Conservation (phyloP, 2,113 vertebrate species). For the Ceyx cyanopectus region DNA sequence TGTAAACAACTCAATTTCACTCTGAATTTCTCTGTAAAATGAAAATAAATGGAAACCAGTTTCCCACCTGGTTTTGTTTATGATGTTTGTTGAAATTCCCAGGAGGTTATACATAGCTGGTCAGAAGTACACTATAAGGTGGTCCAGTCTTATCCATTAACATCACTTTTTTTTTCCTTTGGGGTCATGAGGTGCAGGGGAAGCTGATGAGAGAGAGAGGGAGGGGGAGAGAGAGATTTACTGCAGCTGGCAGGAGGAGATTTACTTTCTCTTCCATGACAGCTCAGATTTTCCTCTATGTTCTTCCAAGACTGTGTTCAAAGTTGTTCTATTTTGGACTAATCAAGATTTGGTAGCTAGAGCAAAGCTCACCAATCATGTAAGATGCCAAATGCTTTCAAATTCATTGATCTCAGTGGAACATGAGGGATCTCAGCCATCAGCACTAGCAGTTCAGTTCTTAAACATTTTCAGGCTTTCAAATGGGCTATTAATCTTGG, state of each 20-base stretch:
- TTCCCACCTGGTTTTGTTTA: conserved; percentile 63
- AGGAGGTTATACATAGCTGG: not conserved
- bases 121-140: not conserved
- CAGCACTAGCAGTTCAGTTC: conserved; percentile 13
- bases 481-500: conserved; percentile 45
- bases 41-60: conserved; percentile 56
- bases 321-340: conserved; percentile 35
- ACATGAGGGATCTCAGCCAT: conserved; percentile 37
- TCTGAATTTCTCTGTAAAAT: conserved; percentile 42
- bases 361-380: conserved; percentile 30
- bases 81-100: conserved; percentile 43
- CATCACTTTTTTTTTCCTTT: not conserved
- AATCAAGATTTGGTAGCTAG: conserved; percentile 59
- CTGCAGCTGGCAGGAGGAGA: not conserved
- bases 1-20: conserved; percentile 52
- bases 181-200: not conserved
- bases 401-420: conserved; percentile 61
- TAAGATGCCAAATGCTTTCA: conserved; percentile 51
- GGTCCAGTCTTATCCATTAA: not conserved
- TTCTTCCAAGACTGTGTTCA: conserved; percentile 29
- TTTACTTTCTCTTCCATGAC: conserved; percentile 22
- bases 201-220: not conserved
- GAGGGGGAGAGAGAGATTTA: not conserved
- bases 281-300: conserved; percentile 22
- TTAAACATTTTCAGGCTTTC: conserved; percentile 33